phyloP scores from a whole-genome alignment of 2,888 invertebrate genomes.

The Conomelus anceps region DNA sequence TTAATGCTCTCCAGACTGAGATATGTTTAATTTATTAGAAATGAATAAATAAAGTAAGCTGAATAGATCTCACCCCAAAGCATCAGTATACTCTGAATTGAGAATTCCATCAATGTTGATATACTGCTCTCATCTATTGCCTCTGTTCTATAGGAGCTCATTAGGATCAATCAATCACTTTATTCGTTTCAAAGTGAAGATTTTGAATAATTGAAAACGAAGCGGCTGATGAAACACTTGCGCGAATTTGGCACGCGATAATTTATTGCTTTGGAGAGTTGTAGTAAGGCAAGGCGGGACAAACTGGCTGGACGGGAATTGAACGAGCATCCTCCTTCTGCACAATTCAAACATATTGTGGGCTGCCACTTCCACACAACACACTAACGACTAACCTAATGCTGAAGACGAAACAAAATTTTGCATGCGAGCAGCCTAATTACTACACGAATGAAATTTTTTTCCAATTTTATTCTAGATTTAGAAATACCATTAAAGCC shows the following conservation, averaged over 20 bases:
- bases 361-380: not conserved
- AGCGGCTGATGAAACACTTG: not conserved
- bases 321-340: not conserved
- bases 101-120: not conserved
- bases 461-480: too few species aligned
- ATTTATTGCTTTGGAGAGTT: not conserved
- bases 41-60: too few species aligned
- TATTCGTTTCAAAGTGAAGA: not conserved
- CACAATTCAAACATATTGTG: not conserved
- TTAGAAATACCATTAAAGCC: too few species aligned
- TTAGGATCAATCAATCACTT: not conserved
- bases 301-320: not conserved
- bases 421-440: too few species aligned
- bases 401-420: not conserved
- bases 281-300: not conserved
- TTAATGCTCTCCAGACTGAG: too few species aligned
- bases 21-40: too few species aligned
- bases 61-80: too few species aligned
- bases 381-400: not conserved
- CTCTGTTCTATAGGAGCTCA: not conserved
- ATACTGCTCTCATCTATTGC: not conserved
- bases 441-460: too few species aligned
- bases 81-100: not conserved
- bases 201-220: not conserved
- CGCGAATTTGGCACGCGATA: not conserved